Base-by-base conservation (phyloP, 2,113 vertebrate species). In the Hucho hucho region DNA sequence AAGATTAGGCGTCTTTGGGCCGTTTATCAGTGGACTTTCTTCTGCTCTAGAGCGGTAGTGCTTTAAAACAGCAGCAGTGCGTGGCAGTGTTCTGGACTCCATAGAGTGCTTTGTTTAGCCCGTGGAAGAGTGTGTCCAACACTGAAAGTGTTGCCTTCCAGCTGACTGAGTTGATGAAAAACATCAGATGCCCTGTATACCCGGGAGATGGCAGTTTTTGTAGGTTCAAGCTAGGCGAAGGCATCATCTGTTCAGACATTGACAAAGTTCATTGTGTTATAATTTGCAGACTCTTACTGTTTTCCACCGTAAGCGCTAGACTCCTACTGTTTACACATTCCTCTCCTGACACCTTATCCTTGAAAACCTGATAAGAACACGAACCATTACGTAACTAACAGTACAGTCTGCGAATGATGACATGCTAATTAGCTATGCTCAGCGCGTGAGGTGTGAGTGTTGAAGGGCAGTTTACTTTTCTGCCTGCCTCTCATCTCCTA, bases 101-200 rank as follows among this genome's bases (percentile, higher is more conserved):
- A 83, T 76, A 84, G 12, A 65, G n/a, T 28, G 74, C 64, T 70
- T 84, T 86, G 79, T 83, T 77, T 24, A 70, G 63, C 65, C 16
- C 75, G 4, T 49, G 59, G 13, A 64, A 28, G 63, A 26, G 63
- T 69, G 59, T 47, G 53, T 74, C 28, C 72, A 81, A 86, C 82
- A 86, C 65, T 72, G 64, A 32, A 25, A 32, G 29, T 79, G 80
- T 79, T 86, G 7, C 85, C 47, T 18, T 71, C 11, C n/a, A 61
- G 47, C 66, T 58, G 2, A 26, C 66, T 58, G 3, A 26, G 53
- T 9, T 53, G 49, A 53, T 56, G 46, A 28, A 26, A 25, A 65
- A 65, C 24, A 65, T 72, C 69, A 70, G 47, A 70, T 74, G 65
- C 18, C 2, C 58, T 16, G 4, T 61, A 61, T 61, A 22, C 58